These are phyloP conservation scores for Petrolisthes cinctipes DNA, from an alignment of 2,888 invertebrate species.

Conservation along the genomic window DNA sequence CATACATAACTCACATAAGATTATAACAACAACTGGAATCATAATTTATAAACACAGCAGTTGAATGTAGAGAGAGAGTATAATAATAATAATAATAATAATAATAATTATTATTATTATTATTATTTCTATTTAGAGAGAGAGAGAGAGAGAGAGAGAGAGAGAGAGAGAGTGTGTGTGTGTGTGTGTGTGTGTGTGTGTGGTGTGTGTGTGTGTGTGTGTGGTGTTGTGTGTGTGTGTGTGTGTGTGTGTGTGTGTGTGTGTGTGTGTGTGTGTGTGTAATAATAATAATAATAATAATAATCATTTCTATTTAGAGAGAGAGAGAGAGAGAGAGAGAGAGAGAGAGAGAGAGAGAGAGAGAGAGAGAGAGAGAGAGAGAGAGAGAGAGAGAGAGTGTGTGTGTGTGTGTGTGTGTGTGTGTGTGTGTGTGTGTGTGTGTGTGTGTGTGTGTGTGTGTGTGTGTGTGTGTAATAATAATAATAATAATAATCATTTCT, in stretches of 20 bases:
- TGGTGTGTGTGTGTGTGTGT: neutral
- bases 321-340: slow-evolving; percentile 12
- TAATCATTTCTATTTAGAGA: neutral
- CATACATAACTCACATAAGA: neutral
- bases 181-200: no score
- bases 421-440: neutral
- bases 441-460: slow-evolving; percentile 8
- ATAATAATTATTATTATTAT: no score
- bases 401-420: neutral
- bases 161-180: no score
- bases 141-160: slow-evolving; percentile 17
- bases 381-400: neutral
- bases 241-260: neutral
- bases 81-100: neutral
- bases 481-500: no score
- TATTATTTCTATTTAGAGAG: no score
- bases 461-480: slow-evolving; percentile 1
- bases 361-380: neutral
- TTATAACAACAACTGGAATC: no score
- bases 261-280: slow-evolving; percentile 7
- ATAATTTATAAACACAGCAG: neutral
- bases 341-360: neutral
- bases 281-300: no score
- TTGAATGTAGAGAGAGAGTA: neutral
- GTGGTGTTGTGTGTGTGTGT: neutral